These are phyloP conservation scores for Megathymus violae DNA, from an alignment of 1,140 invertebrate species.

Conservation along the genomic window DNA sequence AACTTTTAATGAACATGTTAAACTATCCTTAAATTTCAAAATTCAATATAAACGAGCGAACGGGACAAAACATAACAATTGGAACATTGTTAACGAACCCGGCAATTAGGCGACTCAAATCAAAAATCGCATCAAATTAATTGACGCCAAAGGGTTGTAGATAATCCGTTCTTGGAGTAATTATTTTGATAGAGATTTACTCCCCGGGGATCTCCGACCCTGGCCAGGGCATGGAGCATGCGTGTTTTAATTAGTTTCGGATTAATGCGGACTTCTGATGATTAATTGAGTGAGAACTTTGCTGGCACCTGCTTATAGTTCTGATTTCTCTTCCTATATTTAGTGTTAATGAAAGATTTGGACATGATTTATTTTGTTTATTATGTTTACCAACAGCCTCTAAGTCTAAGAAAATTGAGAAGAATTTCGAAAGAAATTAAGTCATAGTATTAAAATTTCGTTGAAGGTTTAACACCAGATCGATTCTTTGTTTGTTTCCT, in stretches of 20 bases:
- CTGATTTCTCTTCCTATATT: neutral
- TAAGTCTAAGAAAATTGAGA: too few relatives aligned
- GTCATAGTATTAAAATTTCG: too few relatives aligned
- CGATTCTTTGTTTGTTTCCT: too few relatives aligned
- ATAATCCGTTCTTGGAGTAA: conserved; percentile 47
- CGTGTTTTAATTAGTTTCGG: conserved; percentile 54
- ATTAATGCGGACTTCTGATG: conserved; percentile 40
- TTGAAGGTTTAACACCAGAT: too few relatives aligned
- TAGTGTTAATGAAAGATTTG: neutral
- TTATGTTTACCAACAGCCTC: too few relatives aligned
- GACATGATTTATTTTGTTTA: neutral
- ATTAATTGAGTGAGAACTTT: conserved; percentile 48
- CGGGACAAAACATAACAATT: conserved; percentile 17
- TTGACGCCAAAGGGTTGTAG: conserved; percentile 44
- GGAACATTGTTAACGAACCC: conserved; percentile 13
- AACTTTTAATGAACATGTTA: too few relatives aligned
- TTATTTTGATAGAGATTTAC: conserved; percentile 47
- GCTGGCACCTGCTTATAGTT: conserved; percentile 16
- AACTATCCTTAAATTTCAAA: too few relatives aligned
- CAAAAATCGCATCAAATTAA: conserved; percentile 47
- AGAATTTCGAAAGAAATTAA: too few relatives aligned
- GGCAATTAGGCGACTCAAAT: conserved; percentile 38
- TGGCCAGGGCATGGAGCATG: conserved; percentile 23
- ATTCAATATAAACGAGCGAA: neutral
- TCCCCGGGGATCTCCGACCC: conserved; percentile 32